Percentiles rank a stretch among this genome's conserved stretches.
phyloP scores from a whole-genome alignment of 1,140 invertebrate species.

The Drosophila parvula region DNA sequence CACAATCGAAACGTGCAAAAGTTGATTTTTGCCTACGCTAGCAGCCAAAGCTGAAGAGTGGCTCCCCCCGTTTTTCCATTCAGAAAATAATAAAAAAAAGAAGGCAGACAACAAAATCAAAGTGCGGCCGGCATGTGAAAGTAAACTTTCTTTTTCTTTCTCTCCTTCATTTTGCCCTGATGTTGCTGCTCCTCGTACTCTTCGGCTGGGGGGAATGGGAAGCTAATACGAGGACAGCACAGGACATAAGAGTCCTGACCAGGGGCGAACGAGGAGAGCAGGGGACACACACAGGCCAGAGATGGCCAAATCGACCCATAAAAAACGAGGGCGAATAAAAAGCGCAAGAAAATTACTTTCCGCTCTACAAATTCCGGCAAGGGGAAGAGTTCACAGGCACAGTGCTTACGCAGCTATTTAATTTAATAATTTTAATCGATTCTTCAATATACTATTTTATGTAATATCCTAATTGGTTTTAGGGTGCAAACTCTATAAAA shows the following conservation, averaged over 20 bases:
- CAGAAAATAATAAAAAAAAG: conserved; percentile 20
- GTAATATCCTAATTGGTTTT: no score
- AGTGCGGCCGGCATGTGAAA: conserved; percentile 72
- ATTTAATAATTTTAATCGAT: no score
- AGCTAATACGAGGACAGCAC: conserved; percentile 54
- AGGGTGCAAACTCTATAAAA: no score
- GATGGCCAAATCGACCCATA: conserved; percentile 65
- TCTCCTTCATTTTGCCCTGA: conserved; percentile 16
- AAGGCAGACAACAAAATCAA: conserved; percentile 76
- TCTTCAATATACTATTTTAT: no score
- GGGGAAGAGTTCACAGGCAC: conserved; percentile 1
- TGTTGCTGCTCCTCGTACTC: conserved; percentile 18
- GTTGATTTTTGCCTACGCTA: conserved; percentile 78
- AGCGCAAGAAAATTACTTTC: conserved; percentile 80
- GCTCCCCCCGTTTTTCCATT: conserved; percentile 1
- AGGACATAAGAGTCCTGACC: conserved; percentile 21
- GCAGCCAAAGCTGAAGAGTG: conserved; percentile 57
- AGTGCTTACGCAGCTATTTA: neutral
- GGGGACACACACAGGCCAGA: conserved; percentile 10
- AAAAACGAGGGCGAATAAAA: conserved; percentile 74
- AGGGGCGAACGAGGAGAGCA: neutral
- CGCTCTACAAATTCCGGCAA: conserved; percentile 69
- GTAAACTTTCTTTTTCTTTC: conserved; percentile 57
- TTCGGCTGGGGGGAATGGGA: conserved; percentile 6
- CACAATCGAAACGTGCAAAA: conserved; percentile 83